Evolutionary conservation across 2,888 invertebrate genomes (phyloP), one percentile per base, ranked within the genome.

Genomic region (Rhimphoctona megacephalus): DNA sequence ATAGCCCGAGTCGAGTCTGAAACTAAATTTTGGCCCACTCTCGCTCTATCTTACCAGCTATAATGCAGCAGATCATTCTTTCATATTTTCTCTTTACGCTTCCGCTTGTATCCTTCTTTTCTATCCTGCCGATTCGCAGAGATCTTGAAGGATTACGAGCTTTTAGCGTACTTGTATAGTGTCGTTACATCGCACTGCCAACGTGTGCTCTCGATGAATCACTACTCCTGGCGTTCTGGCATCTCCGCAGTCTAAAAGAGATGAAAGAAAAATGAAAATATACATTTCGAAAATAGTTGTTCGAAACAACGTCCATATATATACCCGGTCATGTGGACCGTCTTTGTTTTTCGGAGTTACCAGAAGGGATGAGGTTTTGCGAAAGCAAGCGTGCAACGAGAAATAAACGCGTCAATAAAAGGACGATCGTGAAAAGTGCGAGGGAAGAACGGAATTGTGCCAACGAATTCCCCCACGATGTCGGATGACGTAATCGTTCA

Each of bases 401-500:
- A 22, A 7, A 0, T 22, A 22, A 54, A 22, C 22, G 22, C 54
- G 22, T 22, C 19, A 33, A 36, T 25, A 30, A 82, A 78, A 66
- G 52, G 67, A 54, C 43, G 61, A 54, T 49, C 33, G 67, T 11
- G 73, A 52, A 33, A 33, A 57, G 49, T 25, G 72, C n/a, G 67
- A 73, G 46, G 14, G 64, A 25, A 76, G 39, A 36, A 66, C 66
- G n/a, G 3, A 33, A 33, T 19, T 36, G 66, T 36, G 69, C 36
- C 43, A 67, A 79, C 52, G 61, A 69, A 46, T 81, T 81, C 69
- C 85, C 82, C 84, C 72, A 67, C 61, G 54, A 61, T 54, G 67
- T 72, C 22, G 54, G 25, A 87, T 89, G 88, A 88, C 89, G 87
- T 89, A 85, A 88, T 83, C 39, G 69, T 77, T 64, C 64, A 83